Base-by-base conservation (phyloP, 2,113 vertebrate species). In the Ardeotis arabs region DNA sequence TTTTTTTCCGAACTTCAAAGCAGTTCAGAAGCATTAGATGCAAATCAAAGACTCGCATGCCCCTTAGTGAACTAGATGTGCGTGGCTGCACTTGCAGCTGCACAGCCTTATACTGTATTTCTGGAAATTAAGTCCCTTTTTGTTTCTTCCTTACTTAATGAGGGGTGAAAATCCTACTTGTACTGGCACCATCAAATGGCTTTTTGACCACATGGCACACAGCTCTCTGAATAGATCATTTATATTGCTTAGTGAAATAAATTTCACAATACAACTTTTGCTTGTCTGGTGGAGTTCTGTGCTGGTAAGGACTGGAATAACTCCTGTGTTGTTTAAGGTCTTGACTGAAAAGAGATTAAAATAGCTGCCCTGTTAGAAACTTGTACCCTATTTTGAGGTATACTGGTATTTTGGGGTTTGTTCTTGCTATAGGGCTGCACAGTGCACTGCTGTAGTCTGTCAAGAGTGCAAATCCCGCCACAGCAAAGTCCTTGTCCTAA, bases 91-190 rank as follows among this genome's bases (percentile, higher is more conserved):
- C 84, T 94, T 74, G 68, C 67, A 92, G 75, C 92, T 94, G 79
- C 13, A 19, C 64, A 81, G 92, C 44, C n/a, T 93, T 75, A 52
- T 19, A 52, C 70, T 66, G 41, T 53, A 63, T 82, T 76, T 94
- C 59, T 92, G 87, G 72, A 88, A 93, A 89, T 84, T 73, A 93
- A 37, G 56, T 74, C 35, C 21, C 19, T 69, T 74, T 81, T 89
- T 96, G 35, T 73, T 87, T 59, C 24, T 82, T 82, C 29, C 27
- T 73, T 59, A 22, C 29, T 94, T 94, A 94, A 90, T 37, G 45
- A 95, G 58, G 31, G 89, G 77, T 94, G 60, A 92, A 77, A 97
- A 91, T 89, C 47, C 29, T 87, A 20, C 66, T 96, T 89, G 37
- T 62, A 17, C 37, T 81, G 66, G 72, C 53, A 76, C 39, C 39